Evolutionary conservation across 2,888 invertebrate genomes (phyloP).

Genomic region (Habrosyne pyritoides): DNA sequence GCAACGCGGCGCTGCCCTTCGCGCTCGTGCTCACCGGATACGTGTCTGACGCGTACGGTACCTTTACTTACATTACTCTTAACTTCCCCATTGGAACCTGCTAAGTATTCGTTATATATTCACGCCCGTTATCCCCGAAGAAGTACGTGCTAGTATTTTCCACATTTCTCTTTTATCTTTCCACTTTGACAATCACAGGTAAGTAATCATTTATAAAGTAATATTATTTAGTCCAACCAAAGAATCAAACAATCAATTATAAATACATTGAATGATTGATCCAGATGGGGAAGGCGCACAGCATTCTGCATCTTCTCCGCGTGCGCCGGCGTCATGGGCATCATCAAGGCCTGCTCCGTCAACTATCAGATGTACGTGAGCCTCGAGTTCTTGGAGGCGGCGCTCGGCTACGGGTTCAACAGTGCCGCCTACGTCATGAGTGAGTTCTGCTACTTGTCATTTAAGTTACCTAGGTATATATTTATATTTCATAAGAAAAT

Average conservation of each 20-base stretch:
- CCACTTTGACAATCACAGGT: too few relatives aligned
- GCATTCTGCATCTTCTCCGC: constrained; percentile 78
- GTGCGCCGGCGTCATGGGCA: constrained; percentile 75
- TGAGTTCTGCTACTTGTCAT: constrained; percentile 29
- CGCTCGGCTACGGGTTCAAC: constrained; percentile 82
- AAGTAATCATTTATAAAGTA: too few relatives aligned
- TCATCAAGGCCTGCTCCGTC: constrained; percentile 79
- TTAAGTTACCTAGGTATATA: too few relatives aligned
- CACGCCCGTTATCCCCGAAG: too few relatives aligned
- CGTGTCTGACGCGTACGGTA: constrained; percentile 85
- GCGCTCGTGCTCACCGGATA: constrained; percentile 87
- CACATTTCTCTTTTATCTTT: too few relatives aligned
- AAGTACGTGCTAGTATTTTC: too few relatives aligned
- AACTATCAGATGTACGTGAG: constrained; percentile 81
- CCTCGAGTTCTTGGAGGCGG: constrained; percentile 84
- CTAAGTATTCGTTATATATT: too few relatives aligned
- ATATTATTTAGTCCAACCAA: too few relatives aligned
- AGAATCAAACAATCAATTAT: too few relatives aligned
- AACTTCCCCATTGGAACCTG: too few relatives aligned
- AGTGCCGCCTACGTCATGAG: constrained; percentile 79
- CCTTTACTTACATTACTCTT: background rate
- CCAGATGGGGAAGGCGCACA: constrained; percentile 81
- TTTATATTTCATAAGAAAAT: too few relatives aligned
- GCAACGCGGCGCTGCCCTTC: constrained; percentile 87
- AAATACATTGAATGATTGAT: too few relatives aligned